These are phyloP conservation scores for Mactromeris polynyma DNA, from an alignment of 2,888 invertebrate genomes.

Conservation along the genomic window DNA sequence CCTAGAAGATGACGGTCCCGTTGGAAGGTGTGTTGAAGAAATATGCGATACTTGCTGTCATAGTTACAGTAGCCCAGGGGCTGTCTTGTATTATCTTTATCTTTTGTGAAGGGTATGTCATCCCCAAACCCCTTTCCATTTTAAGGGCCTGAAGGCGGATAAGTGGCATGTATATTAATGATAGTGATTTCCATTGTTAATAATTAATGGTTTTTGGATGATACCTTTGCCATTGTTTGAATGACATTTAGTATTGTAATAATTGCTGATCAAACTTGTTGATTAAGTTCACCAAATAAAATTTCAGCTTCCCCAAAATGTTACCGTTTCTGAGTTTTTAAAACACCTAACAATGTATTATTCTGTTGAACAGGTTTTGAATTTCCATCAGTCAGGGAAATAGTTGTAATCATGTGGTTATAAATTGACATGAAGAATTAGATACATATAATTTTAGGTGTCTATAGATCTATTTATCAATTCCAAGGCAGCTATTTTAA, in stretches of 20 bases:
- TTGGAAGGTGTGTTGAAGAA: not conserved
- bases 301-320: not conserved
- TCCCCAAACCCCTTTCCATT: not conserved
- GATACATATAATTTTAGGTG: not conserved
- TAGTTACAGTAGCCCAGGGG: not conserved
- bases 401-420: not conserved
- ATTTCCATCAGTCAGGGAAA: not conserved
- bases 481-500: not conserved
- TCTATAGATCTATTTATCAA: not conserved
- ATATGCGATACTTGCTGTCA: not conserved
- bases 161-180: conserved; percentile 12
- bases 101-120: not conserved
- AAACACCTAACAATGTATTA: not conserved
- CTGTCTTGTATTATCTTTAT: not conserved
- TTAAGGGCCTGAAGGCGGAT: not conserved
- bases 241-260: not conserved
- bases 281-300: not conserved
- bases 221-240: not conserved
- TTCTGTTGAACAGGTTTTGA: not conserved
- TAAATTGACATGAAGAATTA: not conserved
- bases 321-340: not conserved
- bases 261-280: not conserved
- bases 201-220: not conserved
- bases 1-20: not conserved
- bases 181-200: not conserved